phyloP scores from a whole-genome alignment of 2,888 invertebrate genomes.

The Leucoptera coffeella region DNA sequence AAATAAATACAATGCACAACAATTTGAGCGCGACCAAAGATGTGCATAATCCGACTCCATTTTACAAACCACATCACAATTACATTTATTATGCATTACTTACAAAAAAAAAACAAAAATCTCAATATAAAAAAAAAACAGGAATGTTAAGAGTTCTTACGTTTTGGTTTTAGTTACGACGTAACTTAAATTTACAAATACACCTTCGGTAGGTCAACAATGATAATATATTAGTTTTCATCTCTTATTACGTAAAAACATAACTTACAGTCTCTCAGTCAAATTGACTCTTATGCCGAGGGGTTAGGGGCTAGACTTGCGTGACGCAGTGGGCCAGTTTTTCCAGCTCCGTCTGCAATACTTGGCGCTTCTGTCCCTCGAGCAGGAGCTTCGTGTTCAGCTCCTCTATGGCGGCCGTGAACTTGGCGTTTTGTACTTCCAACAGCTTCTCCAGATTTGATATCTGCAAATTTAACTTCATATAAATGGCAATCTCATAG shows the following conservation, averaged over 20 bases:
- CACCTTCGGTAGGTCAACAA: too few species aligned
- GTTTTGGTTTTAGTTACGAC: background rate
- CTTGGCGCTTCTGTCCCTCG: slow-evolving; percentile 58
- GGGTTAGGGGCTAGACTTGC: slow-evolving; percentile 51
- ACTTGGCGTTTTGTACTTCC: slow-evolving; percentile 51
- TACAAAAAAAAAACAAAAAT: background rate
- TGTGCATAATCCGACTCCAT: background rate
- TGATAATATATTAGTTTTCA: too few species aligned
- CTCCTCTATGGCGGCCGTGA: slow-evolving; percentile 59
- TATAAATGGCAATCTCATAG: too few species aligned
- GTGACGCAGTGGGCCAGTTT: slow-evolving; percentile 66
- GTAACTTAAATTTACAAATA: too few species aligned
- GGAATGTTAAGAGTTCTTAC: background rate
- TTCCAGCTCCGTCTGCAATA: slow-evolving; percentile 61
- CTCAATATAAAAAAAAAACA: background rate
- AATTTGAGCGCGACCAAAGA: too few species aligned
- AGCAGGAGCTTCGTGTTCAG: slow-evolving; percentile 53
- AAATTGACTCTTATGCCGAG: slow-evolving; percentile 8
- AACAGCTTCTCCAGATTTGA: slow-evolving; percentile 51
- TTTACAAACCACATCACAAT: background rate
- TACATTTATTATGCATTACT: too few species aligned
- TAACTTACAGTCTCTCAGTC: too few species aligned
- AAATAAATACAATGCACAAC: too few species aligned
- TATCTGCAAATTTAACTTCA: too few species aligned
- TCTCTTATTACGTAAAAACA: too few species aligned